Percentiles rank a stretch among this genome's conserved stretches.
Evolutionary conservation across 2,113 vertebrate genomes (phyloP).

Genomic region (Gallinago undulata): DNA sequence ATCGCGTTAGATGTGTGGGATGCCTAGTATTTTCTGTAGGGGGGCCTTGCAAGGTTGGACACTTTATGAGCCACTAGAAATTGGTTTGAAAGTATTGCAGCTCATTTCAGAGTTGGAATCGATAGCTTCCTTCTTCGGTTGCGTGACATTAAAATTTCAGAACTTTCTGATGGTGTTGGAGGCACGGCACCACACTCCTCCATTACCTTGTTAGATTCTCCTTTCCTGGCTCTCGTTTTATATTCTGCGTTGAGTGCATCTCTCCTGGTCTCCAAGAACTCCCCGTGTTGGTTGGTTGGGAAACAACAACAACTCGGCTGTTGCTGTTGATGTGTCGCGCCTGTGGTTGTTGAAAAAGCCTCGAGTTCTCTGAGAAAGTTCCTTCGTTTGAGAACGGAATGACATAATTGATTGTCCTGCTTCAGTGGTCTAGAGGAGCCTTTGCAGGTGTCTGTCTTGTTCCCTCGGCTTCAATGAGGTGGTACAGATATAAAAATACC

Average conservation of each 20-base stretch:
- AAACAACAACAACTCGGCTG: not conserved
- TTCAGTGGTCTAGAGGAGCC: not conserved
- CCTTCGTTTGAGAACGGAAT: not conserved
- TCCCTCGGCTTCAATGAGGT: not conserved
- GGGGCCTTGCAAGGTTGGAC: not conserved
- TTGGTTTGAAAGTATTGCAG: not conserved
- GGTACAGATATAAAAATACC: not conserved
- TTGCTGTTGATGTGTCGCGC: not conserved
- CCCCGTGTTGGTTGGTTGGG: not conserved
- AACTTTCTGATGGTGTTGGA: not conserved
- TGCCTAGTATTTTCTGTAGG: not conserved
- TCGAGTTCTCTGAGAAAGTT: not conserved
- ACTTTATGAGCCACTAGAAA: not conserved
- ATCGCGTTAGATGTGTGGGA: not conserved
- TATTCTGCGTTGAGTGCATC: not conserved
- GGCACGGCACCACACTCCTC: fast-evolving
- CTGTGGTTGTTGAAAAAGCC: not conserved
- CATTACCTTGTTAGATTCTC: not conserved
- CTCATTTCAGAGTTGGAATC: not conserved
- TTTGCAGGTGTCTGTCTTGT: not conserved
- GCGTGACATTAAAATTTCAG: conserved; percentile 3
- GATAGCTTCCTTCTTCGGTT: not conserved
- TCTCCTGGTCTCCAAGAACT: not conserved
- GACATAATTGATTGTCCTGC: not conserved
- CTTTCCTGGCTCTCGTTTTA: not conserved